Conservation (phyloP, 1,140 invertebrate genomes). For the Carposina sasakii region DNA sequence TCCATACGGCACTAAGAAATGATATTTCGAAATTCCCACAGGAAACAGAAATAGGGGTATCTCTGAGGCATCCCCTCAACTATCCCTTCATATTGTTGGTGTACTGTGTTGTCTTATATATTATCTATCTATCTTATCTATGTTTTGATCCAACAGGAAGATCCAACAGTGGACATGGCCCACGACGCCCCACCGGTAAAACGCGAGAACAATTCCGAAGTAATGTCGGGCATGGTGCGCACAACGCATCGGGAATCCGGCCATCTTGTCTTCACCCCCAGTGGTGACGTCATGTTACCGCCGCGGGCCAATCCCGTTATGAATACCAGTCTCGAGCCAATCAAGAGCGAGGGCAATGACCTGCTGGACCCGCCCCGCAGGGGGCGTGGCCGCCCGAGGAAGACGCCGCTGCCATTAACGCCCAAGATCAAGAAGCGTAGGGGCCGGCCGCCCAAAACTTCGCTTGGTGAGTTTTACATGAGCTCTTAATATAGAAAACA, state of each 20-base stretch:
- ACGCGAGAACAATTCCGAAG: conserved; percentile 55
- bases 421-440: conserved; percentile 67
- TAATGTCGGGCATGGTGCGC: conserved; percentile 67
- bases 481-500: no score
- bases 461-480: conserved; percentile 52
- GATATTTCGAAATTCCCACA: no score
- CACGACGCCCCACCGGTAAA: conserved; percentile 36
- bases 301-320: conserved; percentile 24
- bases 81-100: no score
- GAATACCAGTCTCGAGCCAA: conserved; percentile 34
- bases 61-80: no score
- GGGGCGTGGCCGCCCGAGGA: conserved; percentile 55
- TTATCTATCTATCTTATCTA: no score
- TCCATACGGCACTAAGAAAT: no score
- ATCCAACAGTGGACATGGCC: conserved; percentile 55
- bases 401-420: conserved; percentile 60
- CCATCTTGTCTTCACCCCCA: conserved; percentile 64
- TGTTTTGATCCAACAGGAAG: no score
- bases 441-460: conserved; percentile 65
- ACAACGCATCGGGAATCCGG: conserved; percentile 64
- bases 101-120: no score
- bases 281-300: conserved; percentile 60
- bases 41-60: no score
- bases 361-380: conserved; percentile 47
- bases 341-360: conserved; percentile 31